phyloP scores from a whole-genome alignment of 2,113 vertebrate genomes.

The Grantiella picta region DNA sequence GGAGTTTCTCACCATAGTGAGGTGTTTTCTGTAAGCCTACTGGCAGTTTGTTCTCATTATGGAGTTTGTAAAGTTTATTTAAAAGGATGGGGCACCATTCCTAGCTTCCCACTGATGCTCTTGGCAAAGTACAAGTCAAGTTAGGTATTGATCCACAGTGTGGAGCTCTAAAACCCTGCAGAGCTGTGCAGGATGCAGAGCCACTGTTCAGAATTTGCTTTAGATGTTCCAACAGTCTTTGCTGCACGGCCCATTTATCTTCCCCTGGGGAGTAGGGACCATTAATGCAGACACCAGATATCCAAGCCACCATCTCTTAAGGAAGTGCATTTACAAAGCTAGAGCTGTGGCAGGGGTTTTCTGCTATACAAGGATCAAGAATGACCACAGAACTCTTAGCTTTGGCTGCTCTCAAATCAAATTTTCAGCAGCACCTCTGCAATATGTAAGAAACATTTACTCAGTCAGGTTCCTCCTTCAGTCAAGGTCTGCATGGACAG shows the following conservation, averaged over 20 bases:
- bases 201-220: neutral
- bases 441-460: neutral
- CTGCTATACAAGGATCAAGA: neutral
- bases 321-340: neutral
- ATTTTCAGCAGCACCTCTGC: neutral
- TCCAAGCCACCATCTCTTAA: neutral
- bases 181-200: neutral
- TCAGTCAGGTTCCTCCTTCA: neutral
- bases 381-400: neutral
- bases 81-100: neutral
- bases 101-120: neutral
- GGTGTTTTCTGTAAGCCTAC: neutral
- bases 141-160: neutral
- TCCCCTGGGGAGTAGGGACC: neutral
- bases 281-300: neutral
- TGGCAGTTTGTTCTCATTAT: neutral
- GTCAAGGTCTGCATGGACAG: neutral
- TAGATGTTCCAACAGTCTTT: neutral
- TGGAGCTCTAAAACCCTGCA: neutral
- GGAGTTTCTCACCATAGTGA: neutral
- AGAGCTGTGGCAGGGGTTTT: neutral
- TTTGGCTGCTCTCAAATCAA: neutral
- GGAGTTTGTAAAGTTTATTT: neutral
- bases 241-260: neutral
- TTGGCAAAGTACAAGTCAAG: neutral